phyloP scores from a whole-genome alignment of 2,797 vertebrate genomes.

The Mus caroli region DNA sequence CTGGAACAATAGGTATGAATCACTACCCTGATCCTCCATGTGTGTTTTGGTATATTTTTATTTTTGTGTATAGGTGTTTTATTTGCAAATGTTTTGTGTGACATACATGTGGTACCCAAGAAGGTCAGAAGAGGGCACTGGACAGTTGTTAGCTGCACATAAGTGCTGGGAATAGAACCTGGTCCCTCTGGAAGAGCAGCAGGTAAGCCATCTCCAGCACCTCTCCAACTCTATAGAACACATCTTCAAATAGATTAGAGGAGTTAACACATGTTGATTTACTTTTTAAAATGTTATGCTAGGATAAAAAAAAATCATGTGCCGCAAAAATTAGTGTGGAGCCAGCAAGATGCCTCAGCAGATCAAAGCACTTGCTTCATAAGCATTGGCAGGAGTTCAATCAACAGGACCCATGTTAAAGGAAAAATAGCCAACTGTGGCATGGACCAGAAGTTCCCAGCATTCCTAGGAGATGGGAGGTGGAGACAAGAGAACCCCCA shows the following conservation, averaged over 20 bases:
- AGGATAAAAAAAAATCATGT: not conserved
- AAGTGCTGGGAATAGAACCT: not conserved
- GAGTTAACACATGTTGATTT: constrained; percentile 39
- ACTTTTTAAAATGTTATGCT: constrained; percentile 41
- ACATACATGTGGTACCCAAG: not conserved
- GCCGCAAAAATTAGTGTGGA: not conserved
- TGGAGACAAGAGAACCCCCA: not conserved
- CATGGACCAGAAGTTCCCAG: not conserved
- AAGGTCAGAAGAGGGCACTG: not conserved
- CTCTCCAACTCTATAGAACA: constrained; percentile 35
- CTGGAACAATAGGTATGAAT: not conserved
- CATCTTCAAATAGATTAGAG: constrained; percentile 26
- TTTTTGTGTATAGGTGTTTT: not conserved
- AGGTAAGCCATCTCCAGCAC: not conserved
- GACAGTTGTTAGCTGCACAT: not conserved
- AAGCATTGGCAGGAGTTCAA: not conserved
- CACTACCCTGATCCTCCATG: not conserved
- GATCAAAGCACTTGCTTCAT: not conserved
- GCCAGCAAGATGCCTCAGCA: not conserved
- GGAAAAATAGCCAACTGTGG: too few relatives aligned
- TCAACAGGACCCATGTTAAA: not conserved
- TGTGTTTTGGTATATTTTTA: not conserved
- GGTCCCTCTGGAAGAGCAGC: not conserved
- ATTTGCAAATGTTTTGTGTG: not conserved
- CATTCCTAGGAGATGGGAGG: not conserved